Base-by-base conservation (phyloP, 2,888 invertebrate species). In the Nowickia ferox region DNA sequence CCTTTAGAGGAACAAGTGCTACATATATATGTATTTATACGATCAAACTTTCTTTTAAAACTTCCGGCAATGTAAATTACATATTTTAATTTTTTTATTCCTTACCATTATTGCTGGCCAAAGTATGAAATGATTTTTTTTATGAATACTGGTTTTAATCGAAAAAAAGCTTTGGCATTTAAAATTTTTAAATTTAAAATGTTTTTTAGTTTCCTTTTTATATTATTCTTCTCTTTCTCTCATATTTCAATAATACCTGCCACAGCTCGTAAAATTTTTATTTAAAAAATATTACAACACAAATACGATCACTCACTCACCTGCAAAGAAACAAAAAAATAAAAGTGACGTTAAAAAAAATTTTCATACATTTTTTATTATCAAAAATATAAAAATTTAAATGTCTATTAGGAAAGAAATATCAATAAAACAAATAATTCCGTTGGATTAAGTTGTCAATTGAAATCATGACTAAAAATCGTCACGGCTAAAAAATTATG, bases 261-360 rank as follows among this genome's bases (percentile, higher is more conserved):
- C 78, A 66, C 59, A 63, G 69, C 74, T 51, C 57, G 48, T 75
- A 48, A 48, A 42, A 19, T 65, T 30, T 51, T 53, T 22, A n/a
- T 65, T 42, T 46, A n/a, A n/a, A 68, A 22, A 69, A 71, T 30
- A 30, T 61, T 74, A 76, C 83, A 69, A 76, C 51, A 69, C 53
- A 78, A 71, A 72, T 79, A 74, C 10, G 68, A 76, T 77, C 82
- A 87, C 87, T 77, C 82, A 87, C 87, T 76, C 85, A 87, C 87
- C 87, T 87, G 85, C 78, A 87, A 87, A 40, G 66, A 86, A 69
- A 84, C 8, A 30, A 68, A 66, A 9, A 42, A 69, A 40, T 65
- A 76, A 66, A 51, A 53, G 6, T 59, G 11, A 17, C 22, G 40
- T 78, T 74, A 77, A 46, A 66, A 72, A 61, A 42, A 48, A 84